phyloP scores from a whole-genome alignment of 2,888 invertebrate species.

The Onchidella celtica region DNA sequence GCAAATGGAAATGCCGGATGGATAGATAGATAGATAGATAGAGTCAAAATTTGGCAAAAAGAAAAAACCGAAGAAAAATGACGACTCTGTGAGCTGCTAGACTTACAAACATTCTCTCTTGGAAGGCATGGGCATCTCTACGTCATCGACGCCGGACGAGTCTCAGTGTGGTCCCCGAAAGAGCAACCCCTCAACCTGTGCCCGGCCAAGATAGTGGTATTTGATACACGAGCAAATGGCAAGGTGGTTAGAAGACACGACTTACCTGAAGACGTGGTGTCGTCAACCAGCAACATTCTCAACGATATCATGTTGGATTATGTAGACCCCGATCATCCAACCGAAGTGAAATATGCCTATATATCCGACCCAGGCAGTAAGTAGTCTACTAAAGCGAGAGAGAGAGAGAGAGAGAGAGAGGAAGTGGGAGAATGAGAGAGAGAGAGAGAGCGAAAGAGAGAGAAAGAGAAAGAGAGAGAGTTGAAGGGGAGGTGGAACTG shows the following conservation, averaged over 20 bases:
- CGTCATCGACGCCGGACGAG: conserved; percentile 66
- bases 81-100: too few relatives aligned
- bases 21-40: too few relatives aligned
- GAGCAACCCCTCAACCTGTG: conserved; percentile 56
- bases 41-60: too few relatives aligned
- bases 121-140: conserved; percentile 63
- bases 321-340: conserved; percentile 51
- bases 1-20: too few relatives aligned
- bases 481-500: too few relatives aligned
- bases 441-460: too few relatives aligned
- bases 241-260: conserved; percentile 52
- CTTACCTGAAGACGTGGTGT: conserved; percentile 30
- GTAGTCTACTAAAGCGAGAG: too few relatives aligned
- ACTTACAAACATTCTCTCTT: too few relatives aligned
- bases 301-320: conserved; percentile 68
- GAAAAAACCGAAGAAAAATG: too few relatives aligned
- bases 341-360: conserved; percentile 62
- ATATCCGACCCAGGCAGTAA: conserved; percentile 63
- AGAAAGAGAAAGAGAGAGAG: too few relatives aligned
- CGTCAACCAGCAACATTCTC: conserved; percentile 57
- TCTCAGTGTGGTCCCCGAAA: conserved; percentile 37
- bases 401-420: too few relatives aligned
- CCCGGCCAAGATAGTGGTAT: conserved; percentile 64
- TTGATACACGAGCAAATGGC: conserved; percentile 7
- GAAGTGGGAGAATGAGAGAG: too few relatives aligned